phyloP scores from a whole-genome alignment of 2,797 vertebrate species.

The Staurois parvus region DNA sequence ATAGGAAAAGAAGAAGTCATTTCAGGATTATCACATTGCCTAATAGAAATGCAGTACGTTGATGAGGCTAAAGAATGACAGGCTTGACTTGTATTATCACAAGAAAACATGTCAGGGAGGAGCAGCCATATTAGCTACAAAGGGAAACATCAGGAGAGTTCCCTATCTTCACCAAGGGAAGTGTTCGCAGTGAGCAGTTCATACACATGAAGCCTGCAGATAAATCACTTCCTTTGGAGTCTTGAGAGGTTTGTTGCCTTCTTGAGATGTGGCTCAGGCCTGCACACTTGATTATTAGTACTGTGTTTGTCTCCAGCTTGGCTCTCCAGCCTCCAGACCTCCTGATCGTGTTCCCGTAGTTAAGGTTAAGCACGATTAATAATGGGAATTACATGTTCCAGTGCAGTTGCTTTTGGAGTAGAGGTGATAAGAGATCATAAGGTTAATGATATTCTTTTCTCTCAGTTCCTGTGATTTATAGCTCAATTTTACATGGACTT shows the following conservation, averaged over 20 bases:
- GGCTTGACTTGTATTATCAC: background rate
- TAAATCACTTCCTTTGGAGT: conserved; percentile 63
- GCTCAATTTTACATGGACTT: conserved; percentile 11
- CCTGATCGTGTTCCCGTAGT: conserved; percentile 38
- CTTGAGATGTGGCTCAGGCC: conserved; percentile 15
- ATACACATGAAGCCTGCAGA: conserved; percentile 57
- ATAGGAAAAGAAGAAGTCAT: background rate
- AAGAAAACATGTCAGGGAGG: conserved; percentile 10
- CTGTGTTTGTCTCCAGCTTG: conserved; percentile 29
- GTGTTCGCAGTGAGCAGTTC: conserved; percentile 3
- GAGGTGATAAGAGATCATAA: conserved; percentile 29
- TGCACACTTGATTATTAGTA: conserved; percentile 58
- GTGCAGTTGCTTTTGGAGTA: conserved; percentile 38
- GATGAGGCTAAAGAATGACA: conserved; percentile 4
- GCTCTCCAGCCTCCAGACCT: conserved; percentile 12
- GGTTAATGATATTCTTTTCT: conserved; percentile 25
- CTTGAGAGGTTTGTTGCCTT: conserved; percentile 27
- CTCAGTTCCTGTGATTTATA: conserved; percentile 36
- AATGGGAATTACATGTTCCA: conserved; percentile 51
- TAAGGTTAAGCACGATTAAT: conserved; percentile 53
- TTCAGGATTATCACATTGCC: background rate
- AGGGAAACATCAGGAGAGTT: conserved; percentile 32
- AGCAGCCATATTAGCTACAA: background rate
- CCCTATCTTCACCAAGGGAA: conserved; percentile 2
- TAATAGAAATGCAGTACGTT: background rate